These are phyloP conservation scores for Antennarius maculatus DNA, from an alignment of 2,797 vertebrate species.

Conservation along the genomic window DNA sequence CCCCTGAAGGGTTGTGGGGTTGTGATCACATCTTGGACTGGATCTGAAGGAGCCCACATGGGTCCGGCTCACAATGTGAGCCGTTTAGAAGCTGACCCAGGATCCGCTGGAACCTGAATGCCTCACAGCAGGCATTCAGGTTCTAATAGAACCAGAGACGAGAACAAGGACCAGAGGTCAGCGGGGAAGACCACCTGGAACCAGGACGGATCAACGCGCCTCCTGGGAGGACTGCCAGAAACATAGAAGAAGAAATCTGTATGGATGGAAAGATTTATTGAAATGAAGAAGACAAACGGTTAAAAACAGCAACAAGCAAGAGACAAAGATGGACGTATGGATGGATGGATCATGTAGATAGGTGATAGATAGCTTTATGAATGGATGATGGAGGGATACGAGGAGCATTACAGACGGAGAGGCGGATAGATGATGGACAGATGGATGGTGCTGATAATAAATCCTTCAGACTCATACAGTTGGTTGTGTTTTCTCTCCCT, in stretches of 20 bases:
- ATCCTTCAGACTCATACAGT: slow-evolving; percentile 40
- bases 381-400: too few species aligned
- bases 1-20: slow-evolving; percentile 53
- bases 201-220: too few species aligned
- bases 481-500: slow-evolving; percentile 55
- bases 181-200: too few species aligned
- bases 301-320: too few species aligned
- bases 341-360: neutral
- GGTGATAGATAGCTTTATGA: too few species aligned
- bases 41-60: slow-evolving; percentile 80
- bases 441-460: neutral
- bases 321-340: neutral
- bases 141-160: too few species aligned
- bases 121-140: too few species aligned
- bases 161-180: too few species aligned
- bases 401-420: too few species aligned
- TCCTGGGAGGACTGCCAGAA: neutral
- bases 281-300: too few species aligned
- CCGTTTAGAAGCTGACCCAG: slow-evolving; percentile 75
- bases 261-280: too few species aligned
- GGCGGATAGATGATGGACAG: neutral
- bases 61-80: slow-evolving; percentile 80
- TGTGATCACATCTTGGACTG: slow-evolving; percentile 64
- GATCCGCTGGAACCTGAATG: slow-evolving; percentile 47
- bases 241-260: slow-evolving; percentile 10